Percentiles rank a stretch among this genome's conserved stretches.
These are phyloP conservation scores for Butastur rufipennis DNA, from an alignment of 2,113 vertebrate genomes.

Conservation along the genomic window DNA sequence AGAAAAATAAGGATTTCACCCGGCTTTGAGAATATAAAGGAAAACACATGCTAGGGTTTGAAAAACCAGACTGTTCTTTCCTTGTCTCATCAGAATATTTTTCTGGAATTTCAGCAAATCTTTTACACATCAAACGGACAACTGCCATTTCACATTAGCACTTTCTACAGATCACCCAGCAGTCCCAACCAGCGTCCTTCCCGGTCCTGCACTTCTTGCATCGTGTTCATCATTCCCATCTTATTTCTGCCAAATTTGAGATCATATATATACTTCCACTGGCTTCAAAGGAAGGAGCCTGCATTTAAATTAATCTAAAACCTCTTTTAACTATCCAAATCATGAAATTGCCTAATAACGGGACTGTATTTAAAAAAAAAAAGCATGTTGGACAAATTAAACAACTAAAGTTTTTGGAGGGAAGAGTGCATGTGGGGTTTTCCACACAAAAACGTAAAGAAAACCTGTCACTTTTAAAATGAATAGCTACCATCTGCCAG, in stretches of 20 bases:
- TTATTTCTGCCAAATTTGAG: background rate
- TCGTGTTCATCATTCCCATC: background rate
- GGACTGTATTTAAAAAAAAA: background rate
- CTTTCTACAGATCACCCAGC: background rate
- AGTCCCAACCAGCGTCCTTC: background rate
- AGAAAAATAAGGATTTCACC: conserved; percentile 52
- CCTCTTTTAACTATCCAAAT: conserved; percentile 35
- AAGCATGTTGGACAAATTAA: conserved; percentile 56
- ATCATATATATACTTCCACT: background rate
- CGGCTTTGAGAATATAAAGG: conserved; percentile 45
- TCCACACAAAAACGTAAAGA: conserved; percentile 62
- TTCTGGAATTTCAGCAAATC: conserved; percentile 46
- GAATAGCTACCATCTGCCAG: conserved; percentile 74
- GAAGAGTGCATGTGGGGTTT: conserved; percentile 35
- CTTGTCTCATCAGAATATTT: conserved; percentile 15
- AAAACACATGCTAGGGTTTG: conserved; percentile 31
- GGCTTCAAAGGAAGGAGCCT: background rate
- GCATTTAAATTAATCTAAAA: background rate
- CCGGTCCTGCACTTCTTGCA: background rate
- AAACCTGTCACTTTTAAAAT: conserved; percentile 71
- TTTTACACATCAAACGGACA: conserved; percentile 17
- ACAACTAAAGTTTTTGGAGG: conserved; percentile 64
- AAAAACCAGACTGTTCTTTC: conserved; percentile 14
- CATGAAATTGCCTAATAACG: conserved; percentile 24
- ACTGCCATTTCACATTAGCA: background rate